Percentiles rank a stretch among this genome's conserved stretches.
phyloP scores from a whole-genome alignment of 2,888 invertebrate species.

The Spodoptera exigua region DNA sequence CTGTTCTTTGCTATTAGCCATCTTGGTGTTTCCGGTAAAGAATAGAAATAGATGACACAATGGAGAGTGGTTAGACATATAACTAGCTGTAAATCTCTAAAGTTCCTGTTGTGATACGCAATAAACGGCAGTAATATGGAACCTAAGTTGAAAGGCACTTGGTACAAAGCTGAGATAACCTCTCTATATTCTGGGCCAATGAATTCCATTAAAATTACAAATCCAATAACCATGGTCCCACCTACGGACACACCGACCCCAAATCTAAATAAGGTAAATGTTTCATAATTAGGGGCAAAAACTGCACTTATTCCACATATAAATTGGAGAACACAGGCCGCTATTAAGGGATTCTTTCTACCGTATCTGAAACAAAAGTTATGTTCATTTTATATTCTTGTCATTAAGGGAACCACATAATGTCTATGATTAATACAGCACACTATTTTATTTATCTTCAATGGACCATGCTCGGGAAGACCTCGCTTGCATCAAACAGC shows the following conservation, averaged over 20 bases:
- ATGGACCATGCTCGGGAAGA: too few species aligned
- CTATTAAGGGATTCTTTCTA: slow-evolving; percentile 91
- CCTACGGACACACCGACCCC: slow-evolving; percentile 93
- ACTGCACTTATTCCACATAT: slow-evolving; percentile 91
- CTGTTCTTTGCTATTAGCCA: slow-evolving; percentile 93
- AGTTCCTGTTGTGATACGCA: slow-evolving; percentile 90
- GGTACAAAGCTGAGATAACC: slow-evolving; percentile 90
- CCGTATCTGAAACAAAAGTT: slow-evolving; percentile 90
- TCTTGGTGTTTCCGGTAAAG: slow-evolving; percentile 94
- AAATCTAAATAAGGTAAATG: slow-evolving; percentile 91
- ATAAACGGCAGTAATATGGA: slow-evolving; percentile 90
- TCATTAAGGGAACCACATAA: too few species aligned
- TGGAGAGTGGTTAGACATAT: slow-evolving; percentile 89
- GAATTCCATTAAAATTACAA: slow-evolving; percentile 91
- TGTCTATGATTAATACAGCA: too few species aligned
- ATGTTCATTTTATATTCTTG: too few species aligned
- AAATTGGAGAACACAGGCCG: slow-evolving; percentile 92
- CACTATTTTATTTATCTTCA: too few species aligned
- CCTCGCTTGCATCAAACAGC: too few species aligned
- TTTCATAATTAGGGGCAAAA: slow-evolving; percentile 88
- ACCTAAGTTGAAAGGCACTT: slow-evolving; percentile 91
- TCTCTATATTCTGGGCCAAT: slow-evolving; percentile 89
- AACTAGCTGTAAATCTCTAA: slow-evolving; percentile 90
- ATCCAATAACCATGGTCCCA: slow-evolving; percentile 93
- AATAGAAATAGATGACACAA: slow-evolving; percentile 90